Evolutionary conservation across 2,888 invertebrate species (phyloP).

Genomic region (Cheilosia impressa): DNA sequence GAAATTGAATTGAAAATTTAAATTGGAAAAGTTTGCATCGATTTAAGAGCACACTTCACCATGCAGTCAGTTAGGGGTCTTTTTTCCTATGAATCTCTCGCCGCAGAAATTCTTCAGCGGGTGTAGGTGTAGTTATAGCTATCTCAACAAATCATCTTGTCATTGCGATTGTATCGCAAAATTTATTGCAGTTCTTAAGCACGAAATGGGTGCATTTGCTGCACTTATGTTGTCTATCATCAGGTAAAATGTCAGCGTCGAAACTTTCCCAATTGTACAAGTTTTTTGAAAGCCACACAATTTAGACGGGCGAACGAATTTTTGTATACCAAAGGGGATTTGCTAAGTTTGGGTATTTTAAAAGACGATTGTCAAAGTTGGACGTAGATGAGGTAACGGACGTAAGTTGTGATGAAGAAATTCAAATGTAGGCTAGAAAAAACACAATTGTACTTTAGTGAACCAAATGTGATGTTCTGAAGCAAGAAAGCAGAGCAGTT

Average conservation of each 20-base stretch:
- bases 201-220: slow-evolving; percentile 69
- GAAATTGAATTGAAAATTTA: slow-evolving; percentile 75
- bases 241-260: slow-evolving; percentile 60
- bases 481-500: background rate
- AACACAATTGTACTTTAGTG: background rate
- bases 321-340: background rate
- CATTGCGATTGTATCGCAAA: slow-evolving; percentile 70
- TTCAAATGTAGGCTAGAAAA: too few relatives aligned
- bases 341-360: slow-evolving; percentile 3
- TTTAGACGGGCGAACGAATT: slow-evolving; percentile 25
- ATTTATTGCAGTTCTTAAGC: slow-evolving; percentile 69
- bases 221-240: slow-evolving; percentile 68
- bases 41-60: slow-evolving; percentile 40
- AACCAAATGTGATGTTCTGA: background rate
- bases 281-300: slow-evolving; percentile 36
- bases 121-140: slow-evolving; percentile 24
- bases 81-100: background rate
- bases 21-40: slow-evolving; percentile 74
- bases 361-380: slow-evolving; percentile 2
- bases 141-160: slow-evolving; percentile 74
- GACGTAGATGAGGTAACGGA: background rate
- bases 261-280: slow-evolving; percentile 53
- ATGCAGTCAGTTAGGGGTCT: slow-evolving; percentile 6
- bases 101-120: slow-evolving; percentile 23
- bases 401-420: background rate